Conservation (phyloP, 2,113 vertebrate species). For the Notechis scutatus region DNA sequence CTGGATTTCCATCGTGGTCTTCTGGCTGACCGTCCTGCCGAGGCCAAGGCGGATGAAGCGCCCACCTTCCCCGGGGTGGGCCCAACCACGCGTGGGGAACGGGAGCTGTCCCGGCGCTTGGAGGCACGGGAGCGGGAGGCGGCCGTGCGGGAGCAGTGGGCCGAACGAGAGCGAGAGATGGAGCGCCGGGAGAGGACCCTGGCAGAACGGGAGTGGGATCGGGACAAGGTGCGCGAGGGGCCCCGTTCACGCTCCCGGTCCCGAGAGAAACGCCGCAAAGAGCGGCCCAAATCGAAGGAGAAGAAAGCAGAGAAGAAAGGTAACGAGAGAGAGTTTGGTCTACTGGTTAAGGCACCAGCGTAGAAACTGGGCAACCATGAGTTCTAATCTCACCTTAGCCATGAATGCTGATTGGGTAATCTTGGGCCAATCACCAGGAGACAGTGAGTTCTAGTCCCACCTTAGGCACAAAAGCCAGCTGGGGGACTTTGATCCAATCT, state of each 20-base stretch:
- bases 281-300: constrained; percentile 85
- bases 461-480: too few relatives aligned
- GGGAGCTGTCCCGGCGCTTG: constrained; percentile 58
- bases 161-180: constrained; percentile 87
- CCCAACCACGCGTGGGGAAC: constrained; percentile 46
- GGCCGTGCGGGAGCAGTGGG: constrained; percentile 83
- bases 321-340: constrained; percentile 43
- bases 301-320: constrained; percentile 86
- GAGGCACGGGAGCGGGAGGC: constrained; percentile 69
- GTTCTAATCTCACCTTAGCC: too few relatives aligned
- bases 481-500: too few relatives aligned
- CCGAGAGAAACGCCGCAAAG: constrained; percentile 78
- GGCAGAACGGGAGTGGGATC: constrained; percentile 84
- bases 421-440: too few relatives aligned
- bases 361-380: too few relatives aligned
- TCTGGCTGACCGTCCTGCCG: constrained; percentile 64
- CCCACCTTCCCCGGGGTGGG: constrained; percentile 47
- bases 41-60: constrained; percentile 53
- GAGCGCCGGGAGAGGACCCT: constrained; percentile 83
- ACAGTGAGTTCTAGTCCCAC: too few relatives aligned
- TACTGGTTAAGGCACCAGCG: too few relatives aligned
- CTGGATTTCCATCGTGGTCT: constrained; percentile 86
- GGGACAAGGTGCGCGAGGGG: constrained; percentile 84
- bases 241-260: constrained; percentile 78
- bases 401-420: too few relatives aligned